Percentiles rank a stretch among this genome's conserved stretches.
phyloP scores from a whole-genome alignment of 2,888 invertebrate species.

The Troides aeacus region DNA sequence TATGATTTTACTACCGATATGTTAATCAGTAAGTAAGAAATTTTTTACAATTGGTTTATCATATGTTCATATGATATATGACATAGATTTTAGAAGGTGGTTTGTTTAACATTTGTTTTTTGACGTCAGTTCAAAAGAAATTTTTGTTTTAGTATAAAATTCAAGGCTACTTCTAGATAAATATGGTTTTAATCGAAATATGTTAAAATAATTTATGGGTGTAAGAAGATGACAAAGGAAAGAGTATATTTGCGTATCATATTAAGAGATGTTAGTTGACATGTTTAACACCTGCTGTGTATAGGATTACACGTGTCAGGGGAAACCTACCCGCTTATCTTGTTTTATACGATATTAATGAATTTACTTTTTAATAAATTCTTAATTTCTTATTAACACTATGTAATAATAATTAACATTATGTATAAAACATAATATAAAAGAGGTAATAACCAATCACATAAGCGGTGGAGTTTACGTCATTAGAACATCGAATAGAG shows the following conservation, averaged over 20 bases:
- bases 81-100: too few species aligned
- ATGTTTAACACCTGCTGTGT: slow-evolving; percentile 59
- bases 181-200: not conserved
- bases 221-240: slow-evolving; percentile 12
- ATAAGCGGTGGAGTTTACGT: too few species aligned
- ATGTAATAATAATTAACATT: not conserved
- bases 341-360: slow-evolving; percentile 44
- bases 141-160: not conserved
- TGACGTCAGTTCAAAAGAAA: not conserved
- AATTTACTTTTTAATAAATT: not conserved
- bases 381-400: not conserved
- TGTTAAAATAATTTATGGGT: slow-evolving; percentile 1
- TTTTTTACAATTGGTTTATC: too few species aligned
- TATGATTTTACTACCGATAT: too few species aligned
- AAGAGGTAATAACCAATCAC: not conserved
- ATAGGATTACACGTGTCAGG: slow-evolving; percentile 69
- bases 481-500: too few species aligned
- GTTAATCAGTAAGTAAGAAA: too few species aligned
- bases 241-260: slow-evolving; percentile 33
- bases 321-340: slow-evolving; percentile 61
- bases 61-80: too few species aligned
- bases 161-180: not conserved
- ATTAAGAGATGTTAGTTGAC: slow-evolving; percentile 55
- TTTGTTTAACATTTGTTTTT: too few species aligned
- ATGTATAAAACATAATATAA: not conserved